These are phyloP conservation scores for Garra rufa DNA, from an alignment of 2,113 vertebrate genomes.

Conservation along the genomic window DNA sequence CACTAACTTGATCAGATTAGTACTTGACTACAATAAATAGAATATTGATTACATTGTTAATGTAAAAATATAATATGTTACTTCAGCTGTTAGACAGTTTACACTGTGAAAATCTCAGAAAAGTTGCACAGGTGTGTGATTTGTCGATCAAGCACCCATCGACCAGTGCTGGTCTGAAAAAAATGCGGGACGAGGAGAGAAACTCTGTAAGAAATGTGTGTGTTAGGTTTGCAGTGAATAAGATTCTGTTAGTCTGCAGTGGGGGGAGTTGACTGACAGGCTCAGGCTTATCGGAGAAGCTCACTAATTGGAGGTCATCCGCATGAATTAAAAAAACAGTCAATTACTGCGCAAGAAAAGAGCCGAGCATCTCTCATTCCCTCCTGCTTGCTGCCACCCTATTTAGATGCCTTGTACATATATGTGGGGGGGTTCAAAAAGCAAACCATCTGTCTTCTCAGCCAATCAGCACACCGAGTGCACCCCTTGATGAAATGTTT, in stretches of 20 bases:
- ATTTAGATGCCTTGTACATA: neutral
- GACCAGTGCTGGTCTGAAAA: neutral
- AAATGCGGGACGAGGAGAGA: neutral
- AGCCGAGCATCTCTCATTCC: neutral
- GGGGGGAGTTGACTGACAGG: slow-evolving; percentile 50
- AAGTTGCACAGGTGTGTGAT: neutral
- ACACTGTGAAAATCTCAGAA: neutral
- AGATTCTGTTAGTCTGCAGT: slow-evolving; percentile 34
- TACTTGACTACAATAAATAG: too few species aligned
- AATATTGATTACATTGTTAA: too few species aligned
- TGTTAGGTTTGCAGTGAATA: slow-evolving; percentile 11
- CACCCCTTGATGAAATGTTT: slow-evolving; percentile 22
- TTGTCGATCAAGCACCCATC: neutral
- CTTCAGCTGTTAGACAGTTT: too few species aligned
- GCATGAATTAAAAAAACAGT: slow-evolving; percentile 58
- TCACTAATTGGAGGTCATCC: slow-evolving; percentile 63
- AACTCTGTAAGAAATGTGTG: neutral
- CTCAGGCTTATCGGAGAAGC: slow-evolving; percentile 45
- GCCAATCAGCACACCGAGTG: neutral
- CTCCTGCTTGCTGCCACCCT: neutral
- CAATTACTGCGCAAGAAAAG: slow-evolving; percentile 51
- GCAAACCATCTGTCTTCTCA: neutral
- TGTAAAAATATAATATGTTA: too few species aligned
- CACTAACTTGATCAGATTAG: too few species aligned
- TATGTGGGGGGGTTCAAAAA: neutral